phyloP scores from a whole-genome alignment of 2,888 invertebrate species.

The Carterocephalus palaemon region DNA sequence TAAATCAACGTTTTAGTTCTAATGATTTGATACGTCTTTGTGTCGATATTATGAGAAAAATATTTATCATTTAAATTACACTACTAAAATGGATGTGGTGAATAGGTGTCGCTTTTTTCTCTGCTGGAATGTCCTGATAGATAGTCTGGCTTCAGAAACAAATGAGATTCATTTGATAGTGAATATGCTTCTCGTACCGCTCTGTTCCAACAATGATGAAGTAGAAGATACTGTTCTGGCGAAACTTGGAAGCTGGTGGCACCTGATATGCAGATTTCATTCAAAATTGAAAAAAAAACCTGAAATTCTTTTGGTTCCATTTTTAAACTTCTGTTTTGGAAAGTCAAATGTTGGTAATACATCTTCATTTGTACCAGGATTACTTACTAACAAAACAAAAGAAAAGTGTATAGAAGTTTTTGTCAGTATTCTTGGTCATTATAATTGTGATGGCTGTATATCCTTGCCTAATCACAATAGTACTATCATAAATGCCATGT shows the following conservation, averaged over 20 bases:
- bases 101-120: conserved; percentile 79
- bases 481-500: conserved; percentile 43
- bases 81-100: conserved; percentile 80
- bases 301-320: conserved; percentile 76
- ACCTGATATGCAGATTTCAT: conserved; percentile 79
- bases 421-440: conserved; percentile 60
- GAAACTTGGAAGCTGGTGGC: conserved; percentile 86
- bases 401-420: conserved; percentile 50
- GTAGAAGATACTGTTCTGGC: conserved; percentile 81
- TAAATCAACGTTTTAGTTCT: no score
- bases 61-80: no score
- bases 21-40: no score
- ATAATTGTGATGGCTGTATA: conserved; percentile 51
- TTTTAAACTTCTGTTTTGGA: conserved; percentile 84
- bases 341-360: conserved; percentile 42
- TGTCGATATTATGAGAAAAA: no score
- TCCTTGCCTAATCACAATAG: conserved; percentile 41
- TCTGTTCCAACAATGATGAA: conserved; percentile 85
- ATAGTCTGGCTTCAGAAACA: conserved; percentile 72
- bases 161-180: conserved; percentile 79
- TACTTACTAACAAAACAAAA: conserved; percentile 43
- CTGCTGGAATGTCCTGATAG: conserved; percentile 84
- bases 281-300: conserved; percentile 69
- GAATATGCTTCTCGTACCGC: conserved; percentile 83
- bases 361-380: conserved; percentile 42